A percentile compares a stretch with the other conserved stretches of the same genome.
phyloP scores from a whole-genome alignment of 2,113 vertebrate genomes.

The Lamprotornis superbus region DNA sequence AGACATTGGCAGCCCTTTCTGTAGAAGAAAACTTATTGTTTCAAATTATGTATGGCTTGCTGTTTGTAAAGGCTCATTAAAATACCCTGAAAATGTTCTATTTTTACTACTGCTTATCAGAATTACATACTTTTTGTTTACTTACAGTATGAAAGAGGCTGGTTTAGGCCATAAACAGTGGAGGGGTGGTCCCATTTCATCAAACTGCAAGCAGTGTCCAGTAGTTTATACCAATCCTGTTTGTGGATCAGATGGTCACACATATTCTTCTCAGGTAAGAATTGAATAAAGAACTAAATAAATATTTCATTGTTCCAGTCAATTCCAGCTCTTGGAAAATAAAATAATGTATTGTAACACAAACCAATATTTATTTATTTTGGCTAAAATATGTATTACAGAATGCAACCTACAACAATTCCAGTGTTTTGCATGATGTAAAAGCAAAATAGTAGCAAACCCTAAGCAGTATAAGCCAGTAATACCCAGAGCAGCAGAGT shows the following conservation, averaged over 20 bases:
- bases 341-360: not conserved
- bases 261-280: constrained; percentile 91
- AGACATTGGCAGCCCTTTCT: not conserved
- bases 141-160: constrained; percentile 86
- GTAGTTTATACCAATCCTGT: constrained; percentile 83
- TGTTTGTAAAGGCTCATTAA: constrained; percentile 41
- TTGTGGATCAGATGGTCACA: constrained; percentile 92
- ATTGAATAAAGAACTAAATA: not conserved
- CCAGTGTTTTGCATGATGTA: not conserved
- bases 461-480: not conserved
- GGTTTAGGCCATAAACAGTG: constrained; percentile 81
- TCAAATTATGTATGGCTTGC: not conserved
- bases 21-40: not conserved
- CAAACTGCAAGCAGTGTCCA: constrained; percentile 90
- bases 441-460: not conserved
- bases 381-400: not conserved
- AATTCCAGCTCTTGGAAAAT: not conserved
- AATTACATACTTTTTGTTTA: constrained; percentile 61
- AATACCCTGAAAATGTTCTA: constrained; percentile 31
- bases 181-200: constrained; percentile 72
- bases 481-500: not conserved
- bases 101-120: constrained; percentile 40
- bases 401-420: not conserved
- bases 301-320: not conserved
- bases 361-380: not conserved